Base-by-base conservation (phyloP, 2,888 invertebrate genomes). In the Agriopis marginaria region DNA sequence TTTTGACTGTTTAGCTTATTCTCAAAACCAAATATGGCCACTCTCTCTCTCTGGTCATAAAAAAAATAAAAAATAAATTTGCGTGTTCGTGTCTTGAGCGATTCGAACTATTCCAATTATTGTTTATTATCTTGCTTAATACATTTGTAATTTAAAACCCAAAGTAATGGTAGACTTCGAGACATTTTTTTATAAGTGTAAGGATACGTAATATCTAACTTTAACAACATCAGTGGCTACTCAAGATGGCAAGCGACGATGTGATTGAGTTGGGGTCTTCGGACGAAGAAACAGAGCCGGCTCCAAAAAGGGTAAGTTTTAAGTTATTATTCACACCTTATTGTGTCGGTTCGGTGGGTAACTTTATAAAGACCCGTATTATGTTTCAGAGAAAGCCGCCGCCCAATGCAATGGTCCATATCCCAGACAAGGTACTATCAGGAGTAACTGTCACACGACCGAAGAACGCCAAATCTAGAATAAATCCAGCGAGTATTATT, bases 201-300 rank as follows among this genome's bases (percentile, higher is more conserved):
- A 42, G 10, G 11, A 42, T 10, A 42, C 14, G 0, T 11, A n/a
- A 42, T 42, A 42, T 9, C 11, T 12, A 42, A n/a, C 6, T 44
- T 7, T 45, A 9, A 11, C 42, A n/a, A 39, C 69, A 72, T 66
- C 68, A 50, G 23, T 55, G 7, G 10, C 14, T 63, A 23, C 32
- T 64, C 72, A 85, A 81, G 75, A 93, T 92, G 92, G 89, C 87
- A 79, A 86, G 83, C 77, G 86, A 88, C 67, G 93, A 92, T 85
- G 91, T 94, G 67, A 94, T 94, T 72, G 93, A 93, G 81, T 84
- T 93, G 77, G 93, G 87, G 56, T 94, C 94, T 76, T 94, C 94
- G 53, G 94, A 94, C 66, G 94, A 94, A 73, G 94, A 94, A 66
- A 74, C 85, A 11, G 85, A 87, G 77, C 91, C 92, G 75, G 86